Evolutionary conservation across 2,797 vertebrate species (phyloP).

Genomic region (Oryzias dopingdopingensis): DNA sequence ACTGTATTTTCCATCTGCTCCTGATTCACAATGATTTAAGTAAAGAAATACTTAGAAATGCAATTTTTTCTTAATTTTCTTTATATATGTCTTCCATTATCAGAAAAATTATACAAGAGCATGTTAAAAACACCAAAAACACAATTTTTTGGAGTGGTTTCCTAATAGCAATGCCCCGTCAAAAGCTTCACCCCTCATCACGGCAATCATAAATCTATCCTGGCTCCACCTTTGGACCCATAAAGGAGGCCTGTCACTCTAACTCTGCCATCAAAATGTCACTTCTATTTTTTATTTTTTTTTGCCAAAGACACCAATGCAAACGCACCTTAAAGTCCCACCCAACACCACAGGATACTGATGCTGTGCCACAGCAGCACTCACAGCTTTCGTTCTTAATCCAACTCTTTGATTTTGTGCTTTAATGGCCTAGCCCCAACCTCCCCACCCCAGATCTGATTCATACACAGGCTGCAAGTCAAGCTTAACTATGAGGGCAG

Average conservation of each 20-base stretch:
- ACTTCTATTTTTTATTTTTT: conserved; percentile 2
- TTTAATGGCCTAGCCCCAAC: conserved; percentile 35
- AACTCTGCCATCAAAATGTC: conserved; percentile 47
- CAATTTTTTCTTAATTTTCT: too few species aligned
- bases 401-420: conserved; percentile 39
- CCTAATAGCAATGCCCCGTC: conserved; percentile 53
- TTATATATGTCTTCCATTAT: too few species aligned
- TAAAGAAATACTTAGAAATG: too few species aligned
- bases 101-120: too few species aligned
- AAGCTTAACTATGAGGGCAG: conserved; percentile 25
- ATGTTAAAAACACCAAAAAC: not conserved
- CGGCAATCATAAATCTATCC: conserved; percentile 60
- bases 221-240: conserved; percentile 55
- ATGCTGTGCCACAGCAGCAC: conserved; percentile 34
- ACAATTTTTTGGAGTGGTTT: conserved; percentile 28
- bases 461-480: conserved; percentile 17
- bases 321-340: conserved; percentile 36
- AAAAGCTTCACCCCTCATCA: conserved; percentile 43
- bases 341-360: conserved; percentile 35
- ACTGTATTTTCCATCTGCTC: too few species aligned
- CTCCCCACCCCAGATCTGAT: conserved; percentile 16
- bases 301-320: conserved; percentile 26
- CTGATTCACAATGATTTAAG: too few species aligned
- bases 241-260: conserved; percentile 41
- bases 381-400: conserved; percentile 36